A percentile compares a stretch with the other conserved stretches of the same genome.
Evolutionary conservation across 2,113 vertebrate species (phyloP).

Genomic region (Neodontobutis hainanensis): DNA sequence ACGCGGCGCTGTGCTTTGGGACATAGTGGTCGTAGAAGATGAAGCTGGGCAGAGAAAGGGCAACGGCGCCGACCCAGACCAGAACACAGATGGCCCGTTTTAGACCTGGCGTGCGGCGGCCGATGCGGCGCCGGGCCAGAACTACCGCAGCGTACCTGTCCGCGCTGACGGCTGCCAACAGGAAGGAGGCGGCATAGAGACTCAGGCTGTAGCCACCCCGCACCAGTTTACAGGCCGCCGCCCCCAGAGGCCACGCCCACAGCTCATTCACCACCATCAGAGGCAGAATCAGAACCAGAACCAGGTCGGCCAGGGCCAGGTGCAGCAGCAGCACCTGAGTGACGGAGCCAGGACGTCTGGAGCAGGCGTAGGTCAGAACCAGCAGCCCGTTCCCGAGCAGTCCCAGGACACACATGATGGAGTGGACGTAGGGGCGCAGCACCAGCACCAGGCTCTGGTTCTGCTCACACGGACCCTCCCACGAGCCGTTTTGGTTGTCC

Average conservation of each 20-base stretch:
- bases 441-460: background rate
- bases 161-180: constrained; percentile 87
- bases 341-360: constrained; percentile 87
- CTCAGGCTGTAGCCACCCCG: constrained; percentile 87
- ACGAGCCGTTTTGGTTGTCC: constrained; percentile 69
- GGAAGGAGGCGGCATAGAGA: constrained; percentile 90
- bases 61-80: constrained; percentile 81
- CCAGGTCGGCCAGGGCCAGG: constrained; percentile 88
- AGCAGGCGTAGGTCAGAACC: constrained; percentile 85
- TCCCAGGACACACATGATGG: constrained; percentile 83
- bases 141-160: constrained; percentile 93
- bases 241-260: constrained; percentile 80
- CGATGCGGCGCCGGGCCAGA: constrained; percentile 85
- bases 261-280: constrained; percentile 84
- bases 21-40: constrained; percentile 67
- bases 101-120: constrained; percentile 78
- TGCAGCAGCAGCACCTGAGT: constrained; percentile 91
- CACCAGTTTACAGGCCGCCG: constrained; percentile 83
- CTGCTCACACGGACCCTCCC: constrained; percentile 9
- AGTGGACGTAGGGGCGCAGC: constrained; percentile 77
- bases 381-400: constrained; percentile 88
- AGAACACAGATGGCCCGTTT: constrained; percentile 76
- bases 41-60: constrained; percentile 83
- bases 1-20: background rate
- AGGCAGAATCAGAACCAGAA: constrained; percentile 88